Conservation (phyloP, 30 jellyfish, hydroid and myxozoan species). For the Aurelia sp. region DNA sequence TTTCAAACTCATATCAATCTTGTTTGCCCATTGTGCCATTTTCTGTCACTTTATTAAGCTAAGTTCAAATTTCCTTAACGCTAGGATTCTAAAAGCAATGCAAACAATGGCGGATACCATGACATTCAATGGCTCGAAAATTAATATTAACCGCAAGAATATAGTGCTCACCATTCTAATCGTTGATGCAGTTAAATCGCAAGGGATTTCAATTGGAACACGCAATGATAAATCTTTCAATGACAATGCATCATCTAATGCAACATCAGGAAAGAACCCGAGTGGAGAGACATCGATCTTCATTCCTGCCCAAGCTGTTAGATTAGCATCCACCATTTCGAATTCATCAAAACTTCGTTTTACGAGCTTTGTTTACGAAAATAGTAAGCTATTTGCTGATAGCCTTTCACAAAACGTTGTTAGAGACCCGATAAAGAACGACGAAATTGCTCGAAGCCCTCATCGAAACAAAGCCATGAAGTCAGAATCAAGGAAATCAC, state of each 20-base stretch:
- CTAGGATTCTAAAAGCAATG: constrained; percentile 3
- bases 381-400: neutral
- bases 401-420: neutral
- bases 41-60: no score
- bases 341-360: constrained; percentile 4
- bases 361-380: constrained; percentile 17
- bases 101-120: constrained; percentile 1
- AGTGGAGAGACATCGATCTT: neutral
- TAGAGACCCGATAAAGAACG: no score
- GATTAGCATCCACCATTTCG: constrained; percentile 1
- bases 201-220: neutral
- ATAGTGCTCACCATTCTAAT: neutral
- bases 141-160: neutral
- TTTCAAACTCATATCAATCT: no score
- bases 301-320: constrained; percentile 3
- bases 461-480: no score
- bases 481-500: neutral
- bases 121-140: neutral
- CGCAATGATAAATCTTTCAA: no score
- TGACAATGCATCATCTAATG: no score
- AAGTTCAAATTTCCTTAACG: no score
- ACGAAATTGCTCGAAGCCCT: no score
- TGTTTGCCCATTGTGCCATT: no score
- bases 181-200: neutral
- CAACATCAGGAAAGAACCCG: no score